Evolutionary conservation across 2,888 invertebrate species (phyloP), one percentile per base, ranked within the genome.

Genomic region (Melieria omissa): DNA sequence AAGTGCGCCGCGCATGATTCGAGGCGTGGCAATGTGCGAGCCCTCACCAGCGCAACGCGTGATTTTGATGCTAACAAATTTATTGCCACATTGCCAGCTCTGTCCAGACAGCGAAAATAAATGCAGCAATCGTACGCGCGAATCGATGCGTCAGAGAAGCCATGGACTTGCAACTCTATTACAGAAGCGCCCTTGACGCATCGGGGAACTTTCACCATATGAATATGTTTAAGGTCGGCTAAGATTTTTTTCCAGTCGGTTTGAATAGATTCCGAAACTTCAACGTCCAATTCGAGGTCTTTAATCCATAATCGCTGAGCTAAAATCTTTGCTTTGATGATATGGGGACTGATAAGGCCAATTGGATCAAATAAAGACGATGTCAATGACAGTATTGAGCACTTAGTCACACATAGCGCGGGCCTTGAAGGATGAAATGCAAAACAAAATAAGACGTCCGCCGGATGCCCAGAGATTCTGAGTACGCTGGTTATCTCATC

Each of bases 51-150:
- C n/a, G n/a, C n/a, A n/a, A n/a, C n/a, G n/a, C n/a, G n/a, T n/a
- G n/a, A n/a, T n/a, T n/a, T n/a, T n/a, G n/a, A n/a, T n/a, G n/a
- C n/a, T n/a, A n/a, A n/a, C n/a, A n/a, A n/a, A n/a, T n/a, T n/a
- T n/a, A n/a, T n/a, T n/a, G n/a, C n/a, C n/a, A n/a, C n/a, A n/a
- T n/a, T n/a, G n/a, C n/a, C n/a, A n/a, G n/a, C n/a, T n/a, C n/a
- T n/a, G n/a, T n/a, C n/a, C n/a, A n/a, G n/a, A n/a, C n/a, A n/a
- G n/a, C n/a, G n/a, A n/a, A n/a, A n/a, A n/a, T 57, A 57, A 14
- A 57, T 57, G 16, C 57, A 57, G 57, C 57, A 57, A 7, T 14
- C 57, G 14, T 57, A 57, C 6, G 57, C 57, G 7, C 57, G 7
- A 7, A 12, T 57, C 6, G 57, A 57, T 14, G 57, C 9, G 57